These are phyloP conservation scores for Philantomba maxwellii DNA, from an alignment of 2,113 vertebrate species.

Conservation along the genomic window DNA sequence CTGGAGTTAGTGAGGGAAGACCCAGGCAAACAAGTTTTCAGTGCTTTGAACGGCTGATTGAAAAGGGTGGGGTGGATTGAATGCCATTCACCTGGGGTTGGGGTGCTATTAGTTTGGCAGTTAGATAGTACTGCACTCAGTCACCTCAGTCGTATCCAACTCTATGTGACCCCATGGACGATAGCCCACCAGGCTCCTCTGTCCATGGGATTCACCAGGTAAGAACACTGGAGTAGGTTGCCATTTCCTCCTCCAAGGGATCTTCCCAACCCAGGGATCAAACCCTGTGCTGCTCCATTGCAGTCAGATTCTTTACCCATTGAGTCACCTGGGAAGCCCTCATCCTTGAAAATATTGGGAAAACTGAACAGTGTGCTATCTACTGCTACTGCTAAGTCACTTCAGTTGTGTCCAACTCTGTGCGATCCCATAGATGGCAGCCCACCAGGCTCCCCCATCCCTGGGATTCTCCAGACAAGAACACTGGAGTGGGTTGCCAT, in stretches of 20 bases:
- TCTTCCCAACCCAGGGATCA: background rate
- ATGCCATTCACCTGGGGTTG: accelerated
- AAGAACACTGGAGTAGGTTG: background rate
- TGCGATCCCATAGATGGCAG: too few species aligned
- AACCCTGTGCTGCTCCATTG: background rate
- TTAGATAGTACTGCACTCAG: background rate
- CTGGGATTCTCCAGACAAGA: too few species aligned
- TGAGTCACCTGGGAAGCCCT: background rate
- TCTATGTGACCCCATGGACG: background rate
- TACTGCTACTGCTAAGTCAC: background rate
- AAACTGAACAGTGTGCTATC: slow-evolving; percentile 57
- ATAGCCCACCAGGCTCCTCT: background rate
- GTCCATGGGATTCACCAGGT: background rate
- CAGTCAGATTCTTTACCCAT: background rate
- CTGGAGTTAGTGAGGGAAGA: background rate
- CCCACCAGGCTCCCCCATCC: too few species aligned
- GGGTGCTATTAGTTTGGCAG: background rate
- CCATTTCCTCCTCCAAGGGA: background rate
- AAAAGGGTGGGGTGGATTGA: background rate
- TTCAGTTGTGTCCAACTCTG: too few species aligned
- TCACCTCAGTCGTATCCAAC: background rate
- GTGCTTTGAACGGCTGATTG: background rate
- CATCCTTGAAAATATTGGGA: slow-evolving; percentile 28
- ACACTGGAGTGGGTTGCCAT: too few species aligned
- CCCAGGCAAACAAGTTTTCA: background rate